Percentiles rank a stretch among this genome's conserved stretches.
phyloP scores from a whole-genome alignment of 1,140 invertebrate species.

The Neoseiulus cucumeris region DNA sequence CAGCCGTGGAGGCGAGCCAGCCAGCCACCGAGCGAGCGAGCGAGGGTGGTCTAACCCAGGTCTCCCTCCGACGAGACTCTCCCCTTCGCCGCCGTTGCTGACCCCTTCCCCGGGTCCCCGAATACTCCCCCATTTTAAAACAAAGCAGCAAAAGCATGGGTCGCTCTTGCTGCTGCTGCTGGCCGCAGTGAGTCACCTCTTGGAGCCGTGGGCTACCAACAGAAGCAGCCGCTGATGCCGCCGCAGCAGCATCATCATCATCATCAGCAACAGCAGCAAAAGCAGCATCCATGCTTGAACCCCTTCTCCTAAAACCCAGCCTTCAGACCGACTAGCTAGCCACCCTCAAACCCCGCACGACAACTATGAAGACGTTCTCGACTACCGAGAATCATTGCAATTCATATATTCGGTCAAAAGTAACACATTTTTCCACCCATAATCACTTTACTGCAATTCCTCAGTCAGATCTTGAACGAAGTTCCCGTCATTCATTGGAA shows the following conservation, averaged over 20 bases:
- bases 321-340: too few species aligned
- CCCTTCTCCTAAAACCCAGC: background rate
- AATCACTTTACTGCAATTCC: too few species aligned
- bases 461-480: too few species aligned
- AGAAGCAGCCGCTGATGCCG: background rate
- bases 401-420: too few species aligned
- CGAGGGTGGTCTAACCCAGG: background rate
- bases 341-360: too few species aligned
- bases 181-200: too few species aligned
- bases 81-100: background rate
- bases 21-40: background rate
- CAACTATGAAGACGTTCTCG: too few species aligned
- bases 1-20: background rate
- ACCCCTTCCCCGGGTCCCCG: background rate
- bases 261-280: background rate
- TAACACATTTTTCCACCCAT: too few species aligned
- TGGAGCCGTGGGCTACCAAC: background rate
- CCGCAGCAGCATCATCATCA: background rate
- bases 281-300: background rate
- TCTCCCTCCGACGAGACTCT: background rate
- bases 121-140: conserved; percentile 10
- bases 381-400: too few species aligned
- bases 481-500: too few species aligned
- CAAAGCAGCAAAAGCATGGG: background rate
- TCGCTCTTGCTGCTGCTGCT: too few species aligned